phyloP scores from a whole-genome alignment of 2,797 vertebrate genomes.

The Enteromius afrohamiltoni region DNA sequence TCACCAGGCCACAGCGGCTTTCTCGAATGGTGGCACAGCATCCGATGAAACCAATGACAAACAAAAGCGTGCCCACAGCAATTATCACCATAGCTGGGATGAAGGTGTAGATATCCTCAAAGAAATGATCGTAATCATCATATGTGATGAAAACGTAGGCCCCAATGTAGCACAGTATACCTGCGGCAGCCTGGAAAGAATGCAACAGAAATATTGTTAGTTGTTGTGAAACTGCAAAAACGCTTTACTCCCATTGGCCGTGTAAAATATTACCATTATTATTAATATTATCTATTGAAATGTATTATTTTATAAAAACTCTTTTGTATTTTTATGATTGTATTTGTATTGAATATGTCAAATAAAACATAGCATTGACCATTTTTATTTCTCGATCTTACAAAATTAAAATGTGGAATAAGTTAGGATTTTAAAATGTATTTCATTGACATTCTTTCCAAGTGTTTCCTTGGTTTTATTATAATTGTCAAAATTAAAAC shows the following conservation, averaged over 20 bases:
- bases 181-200: conserved; percentile 86
- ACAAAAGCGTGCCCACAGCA: conserved; percentile 90
- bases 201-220: conserved; percentile 12
- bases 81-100: conserved; percentile 94
- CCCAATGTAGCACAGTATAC: conserved; percentile 95
- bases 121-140: conserved; percentile 97
- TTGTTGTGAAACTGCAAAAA: not conserved
- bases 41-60: conserved; percentile 93
- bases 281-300: not conserved
- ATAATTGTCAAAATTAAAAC: not conserved
- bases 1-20: conserved; percentile 92
- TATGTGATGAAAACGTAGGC: conserved; percentile 98
- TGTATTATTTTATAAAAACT: not conserved
- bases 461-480: not conserved
- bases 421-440: not conserved
- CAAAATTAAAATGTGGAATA: not conserved
- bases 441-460: not conserved
- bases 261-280: not conserved
- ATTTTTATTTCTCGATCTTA: not conserved
- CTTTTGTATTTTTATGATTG: not conserved
- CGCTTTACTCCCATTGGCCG: not conserved
- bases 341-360: not conserved
- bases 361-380: not conserved
- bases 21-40: conserved; percentile 96
- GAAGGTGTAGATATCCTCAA: conserved; percentile 93